Evolutionary conservation across 1,140 invertebrate species (phyloP).

Genomic region (Helicorthomorpha holstii): DNA sequence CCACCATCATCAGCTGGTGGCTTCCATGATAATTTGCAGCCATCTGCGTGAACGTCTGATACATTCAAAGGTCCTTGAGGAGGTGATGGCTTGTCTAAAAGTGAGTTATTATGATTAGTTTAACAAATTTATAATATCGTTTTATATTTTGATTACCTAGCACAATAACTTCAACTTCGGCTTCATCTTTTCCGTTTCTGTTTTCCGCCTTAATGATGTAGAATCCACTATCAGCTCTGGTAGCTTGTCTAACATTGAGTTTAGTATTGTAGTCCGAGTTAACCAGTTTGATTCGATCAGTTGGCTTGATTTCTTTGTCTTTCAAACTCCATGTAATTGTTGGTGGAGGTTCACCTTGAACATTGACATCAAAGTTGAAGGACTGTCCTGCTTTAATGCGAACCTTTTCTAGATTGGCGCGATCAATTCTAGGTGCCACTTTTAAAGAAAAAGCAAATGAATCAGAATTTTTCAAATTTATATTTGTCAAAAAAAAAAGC

Average conservation of each 20-base stretch:
- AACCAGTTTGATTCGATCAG: constrained; percentile 52
- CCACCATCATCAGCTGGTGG: constrained; percentile 81
- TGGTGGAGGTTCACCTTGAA: constrained; percentile 77
- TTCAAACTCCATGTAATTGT: constrained; percentile 67
- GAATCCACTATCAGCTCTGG: constrained; percentile 69
- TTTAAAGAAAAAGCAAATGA: constrained; percentile 9
- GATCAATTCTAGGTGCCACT: constrained; percentile 67
- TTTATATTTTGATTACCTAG: constrained; percentile 39
- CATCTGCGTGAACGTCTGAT: constrained; percentile 64
- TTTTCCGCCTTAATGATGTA: constrained; percentile 89
- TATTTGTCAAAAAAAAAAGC: neutral
- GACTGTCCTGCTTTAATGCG: constrained; percentile 78
- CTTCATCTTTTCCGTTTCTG: constrained; percentile 75
- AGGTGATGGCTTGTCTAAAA: constrained; percentile 57
- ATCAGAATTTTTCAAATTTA: constrained; percentile 1
- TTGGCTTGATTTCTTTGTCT: constrained; percentile 49
- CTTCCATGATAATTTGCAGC: constrained; percentile 69
- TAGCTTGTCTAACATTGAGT: constrained; percentile 64
- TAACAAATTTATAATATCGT: neutral
- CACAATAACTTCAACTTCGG: constrained; percentile 79
- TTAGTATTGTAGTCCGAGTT: constrained; percentile 81
- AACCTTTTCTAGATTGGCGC: constrained; percentile 65
- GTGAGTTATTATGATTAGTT: neutral
- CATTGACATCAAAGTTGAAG: constrained; percentile 62
- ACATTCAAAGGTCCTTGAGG: constrained; percentile 85